Base-by-base conservation (phyloP, 2,888 invertebrate genomes). In the Oscheius sp. region DNA sequence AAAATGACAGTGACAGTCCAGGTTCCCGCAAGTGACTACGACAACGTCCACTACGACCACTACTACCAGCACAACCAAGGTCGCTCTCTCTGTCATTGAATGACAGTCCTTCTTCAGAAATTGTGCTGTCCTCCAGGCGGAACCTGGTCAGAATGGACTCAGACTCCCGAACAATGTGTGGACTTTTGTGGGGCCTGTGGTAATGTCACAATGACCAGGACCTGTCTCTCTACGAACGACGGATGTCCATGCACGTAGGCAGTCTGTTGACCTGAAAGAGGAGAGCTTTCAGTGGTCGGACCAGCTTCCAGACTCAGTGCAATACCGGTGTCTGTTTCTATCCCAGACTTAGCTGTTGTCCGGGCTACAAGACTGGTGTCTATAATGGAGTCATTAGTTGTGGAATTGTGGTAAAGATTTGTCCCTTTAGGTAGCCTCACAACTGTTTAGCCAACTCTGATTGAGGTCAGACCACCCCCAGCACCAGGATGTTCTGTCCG, bases 151-250 rank as follows among this genome's bases (percentile, higher is more conserved):
- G 76, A 76, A 59, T 76, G 76, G 76, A 70, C 65, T 2, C 9
- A 57, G 7, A 66, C 76, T 1, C 76, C 73, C n/a, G 58, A 11
- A n/a, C 70, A 74, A 29, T 81, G 81, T 53, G 42, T 70, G 9
- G 81, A 81, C 32, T 81, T 76, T 10, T 81, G 81, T 62, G 81
- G 81, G 50, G 80, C 80, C 3, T 81, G 81, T 66, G 81, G 76
- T 59, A 75, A 76, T 51, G 51, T 77, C 9, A 79, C 79, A 1
- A 71, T 72, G 33, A 75, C 75, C 10, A 63, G 81, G 35, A 78
- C 78, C 3, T 81, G 81, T 35, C 51, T 66, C 9, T 80, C 80
- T 5, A 70, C 68, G 59, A 70, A 60, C 1, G 68, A 66, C 48
- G 80, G 80, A 35, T 80, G 80, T 55, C 73, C 73, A 21, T 80